Base-by-base conservation (phyloP, 2,113 vertebrate species). In the Craseonycteris thonglongyai region DNA sequence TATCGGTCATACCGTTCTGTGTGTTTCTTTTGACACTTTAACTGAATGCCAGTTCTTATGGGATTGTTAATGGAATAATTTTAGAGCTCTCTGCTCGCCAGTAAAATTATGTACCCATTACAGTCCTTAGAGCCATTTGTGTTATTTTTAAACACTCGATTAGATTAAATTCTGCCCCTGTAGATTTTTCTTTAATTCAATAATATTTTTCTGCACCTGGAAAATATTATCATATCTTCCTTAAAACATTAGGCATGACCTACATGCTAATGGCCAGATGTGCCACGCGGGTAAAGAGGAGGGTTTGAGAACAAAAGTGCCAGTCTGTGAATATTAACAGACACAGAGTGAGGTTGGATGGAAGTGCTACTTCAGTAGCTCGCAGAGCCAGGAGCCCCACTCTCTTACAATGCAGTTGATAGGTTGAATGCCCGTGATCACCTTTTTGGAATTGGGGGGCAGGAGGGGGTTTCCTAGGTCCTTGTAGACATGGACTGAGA, bases 161-260 rank as follows among this genome's bases (percentile, higher is more conserved):
- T 69, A 83, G 49, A 90, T 94, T 71, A 72, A 90, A 72, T 79
- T 61, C 86, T 83, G 79, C 51, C 79, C 38, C 40, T 28, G 2
- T 61, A 24, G 78, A 22, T 71, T 96, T 95, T 93, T 68, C 75
- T 42, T 42, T 79, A 92, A 91, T 89, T 83, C 26, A 66, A 6
- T 22, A 47, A 45, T 30, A 35, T 86, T 72, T 47, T 88, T 75
- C 91, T 84, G 66, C 42, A 80, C 86, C 93, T 94, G 95, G 33
- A 95, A 92, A 89, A 89, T 59, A 89, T 69, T 69, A 81, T 12
- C 1, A 1, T 33, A 6, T 47, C 66, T 59, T 93, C 85, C 33
- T 58, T 81, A 47, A 92, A 82, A 21, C 28, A 21, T 24, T n/a
- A 78, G 56, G n/a, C n/a, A 30, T 82, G 74, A 54, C 83, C 75